A percentile compares a stretch with the other conserved stretches of the same genome.
These are phyloP conservation scores for Protula sp. DNA, from an alignment of 2,888 invertebrate genomes.

Conservation along the genomic window DNA sequence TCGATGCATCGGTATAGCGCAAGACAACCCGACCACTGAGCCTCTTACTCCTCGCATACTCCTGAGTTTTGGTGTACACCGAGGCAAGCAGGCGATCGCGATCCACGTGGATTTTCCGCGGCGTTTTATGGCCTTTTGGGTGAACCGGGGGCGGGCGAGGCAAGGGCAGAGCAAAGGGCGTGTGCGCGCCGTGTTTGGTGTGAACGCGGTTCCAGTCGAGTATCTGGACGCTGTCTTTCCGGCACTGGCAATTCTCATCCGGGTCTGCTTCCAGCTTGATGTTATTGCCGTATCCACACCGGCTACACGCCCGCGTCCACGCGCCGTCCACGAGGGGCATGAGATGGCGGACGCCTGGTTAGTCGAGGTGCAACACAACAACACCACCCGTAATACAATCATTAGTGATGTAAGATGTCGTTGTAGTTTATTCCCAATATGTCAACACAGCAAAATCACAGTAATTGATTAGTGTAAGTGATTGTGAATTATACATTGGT, in stretches of 20 bases:
- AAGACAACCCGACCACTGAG: background rate
- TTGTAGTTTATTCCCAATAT: too few relatives aligned
- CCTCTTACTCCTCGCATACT: background rate
- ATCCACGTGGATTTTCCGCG: background rate
- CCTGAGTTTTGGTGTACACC: background rate
- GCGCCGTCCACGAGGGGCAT: constrained; percentile 5
- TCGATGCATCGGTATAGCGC: background rate
- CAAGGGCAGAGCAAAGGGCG: background rate
- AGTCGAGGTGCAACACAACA: too few relatives aligned
- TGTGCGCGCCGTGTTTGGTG: background rate
- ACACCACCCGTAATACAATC: too few relatives aligned
- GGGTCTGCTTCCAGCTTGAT: background rate
- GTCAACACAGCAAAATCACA: too few relatives aligned
- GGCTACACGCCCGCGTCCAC: constrained; percentile 4
- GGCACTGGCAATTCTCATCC: background rate
- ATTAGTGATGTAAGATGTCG: too few relatives aligned
- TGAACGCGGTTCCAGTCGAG: background rate
- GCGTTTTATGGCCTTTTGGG: background rate
- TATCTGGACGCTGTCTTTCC: background rate
- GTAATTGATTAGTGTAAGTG: too few relatives aligned
- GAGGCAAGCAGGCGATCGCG: background rate
- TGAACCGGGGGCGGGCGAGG: background rate
- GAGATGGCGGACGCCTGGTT: too few relatives aligned
- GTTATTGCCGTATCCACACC: constrained; percentile 1
- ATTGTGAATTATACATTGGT: too few relatives aligned